Evolutionary conservation across 2,113 vertebrate species (phyloP).

Genomic region (Colossoma macropomum): DNA sequence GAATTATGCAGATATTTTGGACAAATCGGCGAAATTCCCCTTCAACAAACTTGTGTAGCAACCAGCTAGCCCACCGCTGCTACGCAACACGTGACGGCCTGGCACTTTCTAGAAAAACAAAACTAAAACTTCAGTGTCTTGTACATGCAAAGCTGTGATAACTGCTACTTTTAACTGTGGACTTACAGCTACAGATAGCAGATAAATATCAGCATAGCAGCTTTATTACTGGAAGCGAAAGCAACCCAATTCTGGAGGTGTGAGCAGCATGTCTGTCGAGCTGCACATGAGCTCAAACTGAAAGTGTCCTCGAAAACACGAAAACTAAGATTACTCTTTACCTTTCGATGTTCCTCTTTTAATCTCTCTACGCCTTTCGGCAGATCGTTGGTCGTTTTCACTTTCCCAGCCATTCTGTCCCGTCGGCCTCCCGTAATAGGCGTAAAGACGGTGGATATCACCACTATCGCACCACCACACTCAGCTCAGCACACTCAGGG

Average conservation of each 20-base stretch:
- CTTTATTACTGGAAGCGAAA: not conserved
- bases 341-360: slow-evolving; percentile 87
- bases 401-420: slow-evolving; percentile 67
- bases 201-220: not conserved
- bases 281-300: not conserved
- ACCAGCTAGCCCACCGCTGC: not conserved
- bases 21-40: too few species aligned
- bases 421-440: slow-evolving; percentile 39
- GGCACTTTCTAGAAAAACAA: not conserved
- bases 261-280: not conserved
- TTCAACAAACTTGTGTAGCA: too few species aligned
- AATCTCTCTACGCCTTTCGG: slow-evolving; percentile 79
- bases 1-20: too few species aligned
- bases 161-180: not conserved
- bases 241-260: not conserved
- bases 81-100: not conserved
- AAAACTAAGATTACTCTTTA: slow-evolving; percentile 67
- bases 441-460: not conserved
- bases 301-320: not conserved
- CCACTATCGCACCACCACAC: not conserved
- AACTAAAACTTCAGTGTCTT: too few species aligned
- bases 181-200: too few species aligned
- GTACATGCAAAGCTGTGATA: not conserved
- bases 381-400: slow-evolving; percentile 58
- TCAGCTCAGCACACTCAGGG: slow-evolving; percentile 75